Evolutionary conservation across 2,888 invertebrate genomes (phyloP), one percentile per base, ranked within the genome.

Genomic region (Hylaea fasciaria): DNA sequence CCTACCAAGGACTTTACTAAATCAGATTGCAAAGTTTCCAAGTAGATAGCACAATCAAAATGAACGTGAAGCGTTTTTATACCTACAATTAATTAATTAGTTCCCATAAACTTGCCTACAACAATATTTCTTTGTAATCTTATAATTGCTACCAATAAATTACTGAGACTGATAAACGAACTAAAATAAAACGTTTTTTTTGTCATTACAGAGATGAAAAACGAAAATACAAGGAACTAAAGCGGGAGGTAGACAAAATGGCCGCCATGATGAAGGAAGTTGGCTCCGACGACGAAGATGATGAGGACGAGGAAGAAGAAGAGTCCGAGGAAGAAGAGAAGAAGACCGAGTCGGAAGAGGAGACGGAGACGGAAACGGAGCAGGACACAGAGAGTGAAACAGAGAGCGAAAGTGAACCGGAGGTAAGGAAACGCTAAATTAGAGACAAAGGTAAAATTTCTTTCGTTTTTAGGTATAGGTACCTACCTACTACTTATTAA

Each of bases 171-270:
- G n/a, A n/a, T n/a, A n/a, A n/a, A n/a, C n/a, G n/a, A n/a, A n/a
- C n/a, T n/a, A n/a, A n/a, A n/a, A n/a, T n/a, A n/a, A n/a, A n/a
- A n/a, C n/a, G 1, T 22, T 39, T 5, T 41, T 35, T 53, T 11
- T 28, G 5, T 4, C 50, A 37, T 74, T 75, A 57, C 74, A 95
- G 94, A 73, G 95, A 96, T 41, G 97, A 97, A 74, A 96, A 96
- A 78, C 95, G 95, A 76, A 96, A 96, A 85, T 97, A 95, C 86
- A 96, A 96, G 78, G 94, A 94, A 70, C 85, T 97, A 43, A 96
- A 97, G 82, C 96, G 96, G 69, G 97, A 97, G 89, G 97, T 97
- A 10, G 96, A 97, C 78, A 97, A 97, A 88, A 97, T 97, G 97
- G 97, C 97, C 0, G 95, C 95, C 13, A 93, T 97, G 77, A 95